These are phyloP conservation scores for Cecropterus lyciades DNA, from an alignment of 1,140 invertebrate genomes.

Conservation along the genomic window DNA sequence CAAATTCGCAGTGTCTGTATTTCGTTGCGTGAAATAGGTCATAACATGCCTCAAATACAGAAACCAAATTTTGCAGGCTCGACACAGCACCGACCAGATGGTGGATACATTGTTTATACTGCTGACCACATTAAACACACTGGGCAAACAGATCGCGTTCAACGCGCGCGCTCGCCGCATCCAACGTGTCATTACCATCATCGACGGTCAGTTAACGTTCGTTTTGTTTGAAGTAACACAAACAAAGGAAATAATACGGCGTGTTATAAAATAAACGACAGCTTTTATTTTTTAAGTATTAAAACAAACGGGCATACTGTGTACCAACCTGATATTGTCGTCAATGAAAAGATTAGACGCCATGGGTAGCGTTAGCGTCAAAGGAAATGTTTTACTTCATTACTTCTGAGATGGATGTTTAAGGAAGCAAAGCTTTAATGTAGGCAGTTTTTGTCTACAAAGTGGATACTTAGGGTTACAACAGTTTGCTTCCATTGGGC, in stretches of 20 bases:
- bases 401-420: no score
- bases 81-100: slow-evolving; percentile 55
- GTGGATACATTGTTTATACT: slow-evolving; percentile 68
- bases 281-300: no score
- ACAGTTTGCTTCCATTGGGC: no score
- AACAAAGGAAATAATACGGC: not conserved
- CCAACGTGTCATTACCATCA: slow-evolving; percentile 49
- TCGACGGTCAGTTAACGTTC: slow-evolving; percentile 47
- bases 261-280: not conserved
- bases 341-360: no score
- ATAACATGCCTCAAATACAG: not conserved
- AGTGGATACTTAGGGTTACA: no score
- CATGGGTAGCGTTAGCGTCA: no score
- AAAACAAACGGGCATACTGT: no score
- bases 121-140: slow-evolving; percentile 61
- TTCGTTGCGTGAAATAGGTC: not conserved
- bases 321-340: no score
- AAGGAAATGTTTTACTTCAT: no score
- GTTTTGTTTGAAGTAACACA: slow-evolving; percentile 8
- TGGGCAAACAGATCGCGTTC: slow-evolving; percentile 63
- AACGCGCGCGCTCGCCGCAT: slow-evolving; percentile 51
- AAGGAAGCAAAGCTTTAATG: no score
- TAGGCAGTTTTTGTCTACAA: no score
- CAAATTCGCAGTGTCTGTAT: not conserved
- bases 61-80: slow-evolving; percentile 39